A percentile compares a stretch with the other conserved stretches of the same genome.
Conservation (phyloP, 1,140 invertebrate species). For the Zaprionus nigranus region DNA sequence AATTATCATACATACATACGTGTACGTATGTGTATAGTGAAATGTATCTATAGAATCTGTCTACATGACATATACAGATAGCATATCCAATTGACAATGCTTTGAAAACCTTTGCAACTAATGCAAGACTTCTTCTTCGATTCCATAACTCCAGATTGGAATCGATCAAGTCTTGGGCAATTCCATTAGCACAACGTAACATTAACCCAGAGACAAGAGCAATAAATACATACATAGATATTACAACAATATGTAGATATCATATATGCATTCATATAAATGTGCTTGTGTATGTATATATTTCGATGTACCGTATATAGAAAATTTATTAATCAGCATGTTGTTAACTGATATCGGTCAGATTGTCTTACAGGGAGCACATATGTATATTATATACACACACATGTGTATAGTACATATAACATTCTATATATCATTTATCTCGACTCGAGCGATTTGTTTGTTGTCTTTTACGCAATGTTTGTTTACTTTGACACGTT, state of each 20-base stretch:
- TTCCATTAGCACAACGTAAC: not conserved
- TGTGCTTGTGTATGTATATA: too few relatives aligned
- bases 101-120: not conserved
- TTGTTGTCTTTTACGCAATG: conserved; percentile 49
- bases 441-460: conserved; percentile 30
- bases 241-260: too few relatives aligned
- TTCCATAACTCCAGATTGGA: not conserved
- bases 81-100: too few relatives aligned
- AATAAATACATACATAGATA: not conserved
- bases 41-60: too few relatives aligned
- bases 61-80: too few relatives aligned
- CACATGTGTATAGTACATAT: not conserved
- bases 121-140: not conserved
- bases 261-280: too few relatives aligned
- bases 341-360: not conserved
- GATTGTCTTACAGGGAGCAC: not conserved
- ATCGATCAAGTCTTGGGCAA: not conserved
- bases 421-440: conserved; percentile 6
- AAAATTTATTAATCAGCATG: not conserved
- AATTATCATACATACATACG: too few relatives aligned
- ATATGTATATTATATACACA: not conserved
- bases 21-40: too few relatives aligned
- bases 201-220: not conserved
- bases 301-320: too few relatives aligned
- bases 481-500: conserved; percentile 71